Base-by-base conservation (phyloP, 2,113 vertebrate species). In the Varanus salvator region DNA sequence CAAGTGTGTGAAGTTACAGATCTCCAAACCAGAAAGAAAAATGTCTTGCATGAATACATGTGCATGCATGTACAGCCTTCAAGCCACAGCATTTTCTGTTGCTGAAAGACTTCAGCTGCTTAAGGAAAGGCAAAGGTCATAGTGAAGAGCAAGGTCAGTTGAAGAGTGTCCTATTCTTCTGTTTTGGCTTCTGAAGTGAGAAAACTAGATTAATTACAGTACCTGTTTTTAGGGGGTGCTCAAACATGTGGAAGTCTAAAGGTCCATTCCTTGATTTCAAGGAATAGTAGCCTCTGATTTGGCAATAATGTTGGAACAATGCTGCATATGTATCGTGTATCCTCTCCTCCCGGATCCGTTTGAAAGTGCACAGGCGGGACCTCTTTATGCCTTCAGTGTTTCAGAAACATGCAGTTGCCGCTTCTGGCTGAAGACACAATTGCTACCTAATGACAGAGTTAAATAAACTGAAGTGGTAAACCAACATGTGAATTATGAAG, bases 381-480 rank as follows among this genome's bases (percentile, higher is more conserved):
- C 2, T n/a, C 1, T 0, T 74, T 57, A 60, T 2, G 0, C n/a
- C 64, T 68, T 11, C 0, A 64, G 83, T 85, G 48, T 29, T 54
- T 69, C 50, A 85, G 88, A 88, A 90, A 90, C 27, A 72, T 85
- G 4, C 68, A 38, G 66, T 89, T 80, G 75, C 83, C 64, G 7
- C 0, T 82, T 0, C 0, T 29, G 83, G 23, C 84, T 15, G 91
- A 75, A 23, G 75, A 52, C n/a, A 64, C 78, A 3, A 0, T 87
- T 92, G 66, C 66, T 6, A 0, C 44, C 50, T 90, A 85, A 92
- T 54, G 15, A 89, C 23, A 60, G 12, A 69, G 34, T 52, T 89
- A 95, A 94, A 92, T 94, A 96, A 96, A 92, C 92, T n/a, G 27
- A 92, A 90, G 60, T 86, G 76, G 87, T 77, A 92, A 90, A 89